phyloP scores from a whole-genome alignment of 2,797 vertebrate species.

The Poecilia velifera region DNA sequence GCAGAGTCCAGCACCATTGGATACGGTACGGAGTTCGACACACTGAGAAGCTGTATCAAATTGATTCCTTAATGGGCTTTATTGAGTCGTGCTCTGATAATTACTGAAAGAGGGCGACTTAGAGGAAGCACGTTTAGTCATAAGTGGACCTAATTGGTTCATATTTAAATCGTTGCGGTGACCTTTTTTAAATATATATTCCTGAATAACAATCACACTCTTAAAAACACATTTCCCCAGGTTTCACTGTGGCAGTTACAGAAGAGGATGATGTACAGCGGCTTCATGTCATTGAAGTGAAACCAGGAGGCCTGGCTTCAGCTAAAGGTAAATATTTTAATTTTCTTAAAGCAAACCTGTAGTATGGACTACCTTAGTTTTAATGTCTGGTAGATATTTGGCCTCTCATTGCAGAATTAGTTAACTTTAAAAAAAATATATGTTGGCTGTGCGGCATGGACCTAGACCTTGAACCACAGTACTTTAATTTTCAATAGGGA shows the following conservation, averaged over 20 bases:
- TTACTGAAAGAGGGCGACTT: slow-evolving; percentile 25
- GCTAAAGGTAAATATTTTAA: slow-evolving; percentile 83
- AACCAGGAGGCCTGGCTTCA: slow-evolving; percentile 87
- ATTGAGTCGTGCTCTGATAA: slow-evolving; percentile 63
- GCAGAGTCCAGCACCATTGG: slow-evolving; percentile 83
- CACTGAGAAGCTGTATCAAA: slow-evolving; percentile 41
- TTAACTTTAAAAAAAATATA: not conserved
- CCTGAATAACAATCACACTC: slow-evolving; percentile 5
- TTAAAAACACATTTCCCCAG: slow-evolving; percentile 63
- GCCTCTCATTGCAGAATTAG: not conserved
- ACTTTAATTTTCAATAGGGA: not conserved
- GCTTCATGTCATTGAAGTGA: slow-evolving; percentile 89
- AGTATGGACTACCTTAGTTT: not conserved
- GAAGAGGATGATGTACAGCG: slow-evolving; percentile 89
- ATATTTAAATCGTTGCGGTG: slow-evolving; percentile 24
- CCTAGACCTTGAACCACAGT: not conserved
- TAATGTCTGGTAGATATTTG: not conserved
- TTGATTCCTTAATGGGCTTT: slow-evolving; percentile 53
- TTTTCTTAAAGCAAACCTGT: not conserved
- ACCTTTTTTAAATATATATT: slow-evolving; percentile 26
- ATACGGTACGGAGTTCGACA: slow-evolving; percentile 85
- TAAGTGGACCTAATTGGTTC: slow-evolving; percentile 44
- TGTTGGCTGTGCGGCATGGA: not conserved
- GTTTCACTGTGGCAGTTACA: slow-evolving; percentile 89
- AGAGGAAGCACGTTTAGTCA: slow-evolving; percentile 19